Percentiles rank a stretch among this genome's conserved stretches.
These are phyloP conservation scores for Allolobophora icterica DNA, from an alignment of 2,888 invertebrate species.

Conservation along the genomic window DNA sequence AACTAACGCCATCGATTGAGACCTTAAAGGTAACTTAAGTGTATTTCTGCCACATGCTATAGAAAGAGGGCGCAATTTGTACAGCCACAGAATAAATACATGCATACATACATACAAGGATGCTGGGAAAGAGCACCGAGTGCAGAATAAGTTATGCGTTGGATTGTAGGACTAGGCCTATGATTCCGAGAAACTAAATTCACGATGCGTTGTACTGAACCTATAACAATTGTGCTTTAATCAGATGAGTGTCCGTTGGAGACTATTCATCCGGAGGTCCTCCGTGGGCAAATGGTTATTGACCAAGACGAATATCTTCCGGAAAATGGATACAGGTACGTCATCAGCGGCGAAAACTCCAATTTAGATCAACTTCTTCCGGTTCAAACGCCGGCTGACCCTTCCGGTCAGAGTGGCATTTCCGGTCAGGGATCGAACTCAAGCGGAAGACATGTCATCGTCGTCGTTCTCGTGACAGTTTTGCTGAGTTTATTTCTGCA, in stretches of 20 bases:
- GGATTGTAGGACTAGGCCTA: neutral
- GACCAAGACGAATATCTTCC: neutral
- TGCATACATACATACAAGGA: too few species aligned
- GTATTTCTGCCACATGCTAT: too few species aligned
- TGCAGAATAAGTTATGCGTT: neutral
- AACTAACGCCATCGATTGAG: too few species aligned
- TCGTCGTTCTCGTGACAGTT: neutral
- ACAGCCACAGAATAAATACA: too few species aligned
- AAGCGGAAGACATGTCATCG: neutral
- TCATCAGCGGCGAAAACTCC: slow-evolving; percentile 22
- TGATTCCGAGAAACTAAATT: neutral
- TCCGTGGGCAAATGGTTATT: neutral
- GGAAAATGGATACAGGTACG: slow-evolving; percentile 23
- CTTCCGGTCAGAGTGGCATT: neutral
- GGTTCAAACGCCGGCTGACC: neutral
- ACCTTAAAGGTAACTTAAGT: too few species aligned
- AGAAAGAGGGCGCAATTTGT: too few species aligned
- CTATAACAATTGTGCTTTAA: neutral
- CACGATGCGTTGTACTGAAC: neutral
- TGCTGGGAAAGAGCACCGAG: neutral
- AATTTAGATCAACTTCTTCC: neutral
- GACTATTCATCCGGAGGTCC: neutral
- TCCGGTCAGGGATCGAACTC: neutral
- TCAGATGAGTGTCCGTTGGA: neutral
- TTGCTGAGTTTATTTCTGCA: neutral